Conservation (phyloP, 1,140 invertebrate genomes). For the Heliothis virescens region DNA sequence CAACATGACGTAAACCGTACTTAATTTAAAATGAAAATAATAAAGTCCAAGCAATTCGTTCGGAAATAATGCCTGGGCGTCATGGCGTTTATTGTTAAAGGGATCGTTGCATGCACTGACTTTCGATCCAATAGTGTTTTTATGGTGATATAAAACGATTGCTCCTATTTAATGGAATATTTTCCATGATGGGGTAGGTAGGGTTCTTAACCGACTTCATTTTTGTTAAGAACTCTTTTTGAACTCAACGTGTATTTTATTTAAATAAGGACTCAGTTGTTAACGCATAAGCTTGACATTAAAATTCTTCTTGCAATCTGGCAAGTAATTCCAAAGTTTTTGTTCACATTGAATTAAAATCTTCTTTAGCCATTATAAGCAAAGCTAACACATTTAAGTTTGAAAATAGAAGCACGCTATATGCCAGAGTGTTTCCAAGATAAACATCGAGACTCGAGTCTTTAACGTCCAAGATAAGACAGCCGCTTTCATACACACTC, state of each 20-base stretch:
- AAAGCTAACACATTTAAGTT: conserved; percentile 45
- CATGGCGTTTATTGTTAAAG: conserved; percentile 5
- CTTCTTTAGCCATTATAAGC: not conserved
- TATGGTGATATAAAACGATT: conserved; percentile 36
- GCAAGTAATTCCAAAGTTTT: not conserved
- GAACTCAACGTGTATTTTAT: no score
- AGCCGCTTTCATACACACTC: conserved; percentile 65
- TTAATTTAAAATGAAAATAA: conserved; percentile 32
- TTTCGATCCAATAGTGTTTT: conserved; percentile 24
- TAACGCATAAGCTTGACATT: no score
- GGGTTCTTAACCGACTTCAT: not conserved
- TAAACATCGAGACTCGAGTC: conserved; percentile 48
- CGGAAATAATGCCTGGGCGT: not conserved
- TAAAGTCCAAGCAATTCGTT: conserved; percentile 6
- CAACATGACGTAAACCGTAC: conserved; percentile 3
- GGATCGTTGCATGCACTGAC: not conserved
- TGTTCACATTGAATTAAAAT: not conserved
- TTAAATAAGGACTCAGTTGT: no score
- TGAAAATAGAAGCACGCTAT: conserved; percentile 39
- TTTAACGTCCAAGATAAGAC: conserved; percentile 65
- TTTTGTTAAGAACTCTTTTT: no score
- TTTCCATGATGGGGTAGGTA: conserved; percentile 1
- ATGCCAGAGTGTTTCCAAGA: conserved; percentile 21
- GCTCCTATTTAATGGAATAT: conserved; percentile 41
- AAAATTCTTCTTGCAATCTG: no score